Percentiles rank a stretch among this genome's conserved stretches.
Evolutionary conservation across 2,888 invertebrate species (phyloP).

Genomic region (Nemotelus nigrinus): DNA sequence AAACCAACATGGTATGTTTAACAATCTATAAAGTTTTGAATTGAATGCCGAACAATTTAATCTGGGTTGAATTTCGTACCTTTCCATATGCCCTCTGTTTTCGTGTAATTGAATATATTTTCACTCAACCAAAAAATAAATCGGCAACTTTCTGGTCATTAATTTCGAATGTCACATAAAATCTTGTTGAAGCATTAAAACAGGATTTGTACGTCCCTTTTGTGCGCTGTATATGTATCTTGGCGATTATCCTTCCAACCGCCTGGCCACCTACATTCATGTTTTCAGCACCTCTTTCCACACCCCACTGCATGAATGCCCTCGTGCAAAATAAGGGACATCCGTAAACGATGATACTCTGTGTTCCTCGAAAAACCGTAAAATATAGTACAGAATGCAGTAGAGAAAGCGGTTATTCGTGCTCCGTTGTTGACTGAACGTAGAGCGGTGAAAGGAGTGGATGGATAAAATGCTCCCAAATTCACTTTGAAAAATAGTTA

Average conservation of each 20-base stretch:
- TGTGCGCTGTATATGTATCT: constrained; percentile 1
- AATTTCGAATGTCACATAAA: constrained; percentile 52
- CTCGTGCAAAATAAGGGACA: too few relatives aligned
- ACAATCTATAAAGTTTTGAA: too few relatives aligned
- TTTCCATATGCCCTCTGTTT: constrained; percentile 12
- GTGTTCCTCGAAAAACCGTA: too few relatives aligned
- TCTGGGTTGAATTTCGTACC: background rate
- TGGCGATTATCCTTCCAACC: background rate
- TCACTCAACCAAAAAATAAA: constrained; percentile 52
- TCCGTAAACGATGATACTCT: too few relatives aligned
- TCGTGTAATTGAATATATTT: constrained; percentile 48
- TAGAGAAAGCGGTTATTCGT: too few relatives aligned
- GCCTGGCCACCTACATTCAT: background rate
- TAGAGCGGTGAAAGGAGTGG: too few relatives aligned
- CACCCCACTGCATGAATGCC: constrained; percentile 13
- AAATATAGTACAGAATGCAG: too few relatives aligned
- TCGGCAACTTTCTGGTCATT: constrained; percentile 51
- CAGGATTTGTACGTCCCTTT: constrained; percentile 44
- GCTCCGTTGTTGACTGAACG: too few relatives aligned
- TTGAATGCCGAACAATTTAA: background rate
- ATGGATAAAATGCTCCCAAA: too few relatives aligned
- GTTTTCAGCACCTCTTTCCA: background rate
- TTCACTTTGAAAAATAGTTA: too few relatives aligned
- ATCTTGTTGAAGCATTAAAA: constrained; percentile 51
- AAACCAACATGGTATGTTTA: too few relatives aligned